Evolutionary conservation across 2,888 invertebrate genomes (phyloP), one percentile per base, ranked within the genome.

Genomic region (Conchocele bisecta): DNA sequence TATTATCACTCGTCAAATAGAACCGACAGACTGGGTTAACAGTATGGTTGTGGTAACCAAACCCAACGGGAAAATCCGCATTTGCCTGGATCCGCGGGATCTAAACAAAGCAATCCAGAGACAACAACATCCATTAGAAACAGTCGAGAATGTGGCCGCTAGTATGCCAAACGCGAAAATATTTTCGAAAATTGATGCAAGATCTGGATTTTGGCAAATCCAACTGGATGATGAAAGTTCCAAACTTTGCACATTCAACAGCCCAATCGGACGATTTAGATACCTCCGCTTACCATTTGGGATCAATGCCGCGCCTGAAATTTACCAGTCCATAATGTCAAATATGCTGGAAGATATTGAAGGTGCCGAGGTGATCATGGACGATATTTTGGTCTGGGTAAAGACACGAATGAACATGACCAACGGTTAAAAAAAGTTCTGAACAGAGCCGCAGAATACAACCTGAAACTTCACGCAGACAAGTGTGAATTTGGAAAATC

Each of bases 21-120:
- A 81, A 50, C 79, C 81, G 17, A 81, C 81, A 46, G 46, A 31
- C 0, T 78, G 79, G 75, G 79, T 83, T 1, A 81, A 66, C 42
- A 70, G 63, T 20, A 61, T 82, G 71, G 81, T 77, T 1, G 58
- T 65, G 11, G 76, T 76, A 4, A 46, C 31, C 37, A 83, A 79
- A 46, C 39, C 48, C 2, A 68, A 59, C 20, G 44, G 48, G 15
- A 46, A n/a, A 13, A 29, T 66, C 5, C 51, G 72, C 29, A 68
- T 72, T n/a, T 69, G 69, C 60, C 46, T 82, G 22, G 81, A 80
- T 51, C 82, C 79, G 13, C 75, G 54, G 56, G 75, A 79, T 39
- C 41, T 82, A 15, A 83, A 83, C 42, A 53, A 60, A 11, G 67
- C 68, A 2, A 59, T 79, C 3, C 28, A 53, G 37, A 13, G 76